Base-by-base conservation (phyloP, 2,888 invertebrate species). In the Pherbina coryleti region DNA sequence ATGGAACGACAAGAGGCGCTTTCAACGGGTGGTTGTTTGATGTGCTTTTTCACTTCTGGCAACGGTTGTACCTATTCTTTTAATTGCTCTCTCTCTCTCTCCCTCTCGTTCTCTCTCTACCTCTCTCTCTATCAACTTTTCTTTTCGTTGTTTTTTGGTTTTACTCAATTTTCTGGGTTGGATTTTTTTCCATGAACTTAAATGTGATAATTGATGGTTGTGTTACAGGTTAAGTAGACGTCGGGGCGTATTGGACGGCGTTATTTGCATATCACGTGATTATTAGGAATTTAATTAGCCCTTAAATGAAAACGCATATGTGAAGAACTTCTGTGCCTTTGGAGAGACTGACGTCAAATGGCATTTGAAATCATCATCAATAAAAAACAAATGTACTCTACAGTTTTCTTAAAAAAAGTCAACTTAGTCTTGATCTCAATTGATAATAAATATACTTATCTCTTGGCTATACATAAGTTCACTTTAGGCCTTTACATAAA, bases 171-270 rank as follows among this genome's bases (percentile, higher is more conserved):
- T 44, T 2, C 14, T 14, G 44, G 44, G 44, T 11, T 44, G 11
- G 44, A 44, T 44, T 44, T 44, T 44, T 44, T 44, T 44, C 37
- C 37, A 7, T 84, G 82, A 86, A 86, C 86, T 84, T 86, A 86
- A 86, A 86, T 86, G 86, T 83, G 86, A 84, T 86, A 86, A 86
- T 86, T 86, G 86, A 83, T 82, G 80, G 77, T 82, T 82, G 75
- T 69, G 64, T 60, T 67, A 44, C 70, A 77, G 81, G 77, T 83
- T 82, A 81, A 81, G 80, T 81, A 79, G 80, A 81, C 79, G 82
- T 81, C 78, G 80, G 80, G 78, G 82, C 34, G 64, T 31, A 55
- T 22, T 25, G 60, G 28, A 71, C 9, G 49, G 53, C 51, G 62
- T 76, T 83, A 86, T 86, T 85, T 85, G 84, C 86, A 85, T 85